Base-by-base conservation (phyloP, 2,113 vertebrate species). In the Cinclus mexicanus region DNA sequence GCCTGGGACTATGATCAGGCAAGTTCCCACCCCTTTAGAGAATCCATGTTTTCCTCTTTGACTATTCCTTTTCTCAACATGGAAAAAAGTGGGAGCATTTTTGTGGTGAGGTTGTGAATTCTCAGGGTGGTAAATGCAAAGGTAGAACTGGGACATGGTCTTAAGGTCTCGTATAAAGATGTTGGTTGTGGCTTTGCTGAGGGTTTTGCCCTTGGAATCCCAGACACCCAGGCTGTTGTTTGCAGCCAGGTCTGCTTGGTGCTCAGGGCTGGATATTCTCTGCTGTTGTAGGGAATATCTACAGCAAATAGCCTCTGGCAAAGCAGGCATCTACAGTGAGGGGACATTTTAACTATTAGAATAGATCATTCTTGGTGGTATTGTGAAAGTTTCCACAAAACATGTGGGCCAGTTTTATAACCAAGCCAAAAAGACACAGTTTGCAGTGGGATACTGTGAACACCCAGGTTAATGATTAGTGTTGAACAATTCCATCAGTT, bases 341-440 rank as follows among this genome's bases (percentile, higher is more conserved):
- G 37, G 47, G 63, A 5, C 52, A 8, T 21, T 80, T 46, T 41
- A 46, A 42, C 25, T 49, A 3, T 53, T 63, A 53, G 64, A 71
- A 49, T 1, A 3, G 19, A 18, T 67, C 7, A 23, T 70, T 80
- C 28, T 37, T 35, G 2, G 12, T 57, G 33, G 11, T 13, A 69
- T 75, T 91, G 53, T 31, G 23, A 46, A 64, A 75, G 25, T 18
- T 42, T 14, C 39, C 0, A 4, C 13, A 53, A 23, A 69, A 79
- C 13, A 3, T 11, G 29, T 47, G 33, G 9, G n/a, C 70, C 41
- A 5, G 20, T 81, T 91, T 74, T 68, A 44, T 81, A 75, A 70
- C 44, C 4, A 12, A 70, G 46, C 53, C 9, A 17, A 75, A 79
- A 65, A 55, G 49, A 65, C 8, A 2, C 0, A 0, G 19, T 67